Evolutionary conservation across 2,888 invertebrate genomes (phyloP), one percentile per base, ranked within the genome.

Genomic region (Leucozona laternaria): DNA sequence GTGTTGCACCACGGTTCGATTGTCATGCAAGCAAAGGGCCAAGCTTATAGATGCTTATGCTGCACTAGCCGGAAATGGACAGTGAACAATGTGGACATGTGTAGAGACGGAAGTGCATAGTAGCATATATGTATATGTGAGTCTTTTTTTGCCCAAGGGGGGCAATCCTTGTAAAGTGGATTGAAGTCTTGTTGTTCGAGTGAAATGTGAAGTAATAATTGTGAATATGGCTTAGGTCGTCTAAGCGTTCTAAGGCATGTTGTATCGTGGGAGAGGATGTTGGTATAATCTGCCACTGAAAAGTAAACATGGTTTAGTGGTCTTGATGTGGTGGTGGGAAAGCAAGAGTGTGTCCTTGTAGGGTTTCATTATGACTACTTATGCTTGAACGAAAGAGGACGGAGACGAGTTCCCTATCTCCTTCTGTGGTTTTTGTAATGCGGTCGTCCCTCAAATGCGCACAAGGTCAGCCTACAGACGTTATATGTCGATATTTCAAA

Each of bases 121-220:
- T 31, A 34, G n/a, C n/a, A 10, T 34, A 40, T 60, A 37, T 25
- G 1, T 28, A 25, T n/a, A 48, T 48, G 28, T 40, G 31, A 45
- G 22, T 15, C 25, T 25, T 40, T 64, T 34, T 17, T 70, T 57
- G 58, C 25, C 66, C 20, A 6, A 22, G 50, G 64, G 57, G 37
- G 64, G 11, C 55, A 79, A 79, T 76, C 79, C 73, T 79, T 84
- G 40, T 34, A 72, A 72, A 28, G 28, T 64, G 43, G 17, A 48
- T 85, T 60, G 84, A 80, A 84, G 80, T 60, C 55, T 68, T 80
- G 64, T 83, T 64, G 66, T 45, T 48, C 48, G 76, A 72, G 80
- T 77, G 76, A 84, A 80, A 84, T 76, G 75, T 79, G 58, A 80
- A 84, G 76, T 80, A 80, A 77, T 45, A 64, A 79, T 79, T 79